phyloP scores from a whole-genome alignment of 1,140 invertebrate genomes.

The Drosophila saltans region DNA sequence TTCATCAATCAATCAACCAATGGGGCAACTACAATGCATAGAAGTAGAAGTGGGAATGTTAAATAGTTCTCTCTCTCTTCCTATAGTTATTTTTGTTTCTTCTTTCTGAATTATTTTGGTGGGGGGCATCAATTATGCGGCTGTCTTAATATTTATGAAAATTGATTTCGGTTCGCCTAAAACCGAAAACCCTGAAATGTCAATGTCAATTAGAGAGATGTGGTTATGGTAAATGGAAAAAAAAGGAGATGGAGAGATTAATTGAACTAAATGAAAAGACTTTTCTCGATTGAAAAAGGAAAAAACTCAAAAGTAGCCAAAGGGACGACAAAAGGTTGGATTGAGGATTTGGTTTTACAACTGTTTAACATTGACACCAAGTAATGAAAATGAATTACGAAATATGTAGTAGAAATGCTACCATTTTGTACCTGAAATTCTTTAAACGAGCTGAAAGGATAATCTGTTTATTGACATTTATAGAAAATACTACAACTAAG shows the following conservation, averaged over 20 bases:
- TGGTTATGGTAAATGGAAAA: constrained; percentile 40
- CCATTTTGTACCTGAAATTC: neutral
- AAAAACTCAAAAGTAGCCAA: neutral
- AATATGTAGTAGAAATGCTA: neutral
- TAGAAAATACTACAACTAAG: no score
- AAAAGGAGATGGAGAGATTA: neutral
- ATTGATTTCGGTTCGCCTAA: constrained; percentile 64
- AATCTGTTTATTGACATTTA: no score
- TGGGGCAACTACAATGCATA: constrained; percentile 46
- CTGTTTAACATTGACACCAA: neutral
- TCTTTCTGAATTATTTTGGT: constrained; percentile 15
- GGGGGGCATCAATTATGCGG: constrained; percentile 72
- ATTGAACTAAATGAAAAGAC: constrained; percentile 3
- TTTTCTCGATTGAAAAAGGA: neutral
- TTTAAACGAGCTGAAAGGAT: neutral
- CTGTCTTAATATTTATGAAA: constrained; percentile 80
- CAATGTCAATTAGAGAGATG: constrained; percentile 67
- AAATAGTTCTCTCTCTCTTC: constrained; percentile 46
- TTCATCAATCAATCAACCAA: constrained; percentile 70
- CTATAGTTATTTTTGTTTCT: constrained; percentile 7
- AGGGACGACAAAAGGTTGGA: neutral
- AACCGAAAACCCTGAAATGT: constrained; percentile 55
- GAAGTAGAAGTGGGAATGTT: constrained; percentile 38
- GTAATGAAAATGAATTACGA: neutral
- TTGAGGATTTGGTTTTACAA: neutral